phyloP scores from a whole-genome alignment of 1,140 invertebrate genomes.

The Nasonia giraulti region DNA sequence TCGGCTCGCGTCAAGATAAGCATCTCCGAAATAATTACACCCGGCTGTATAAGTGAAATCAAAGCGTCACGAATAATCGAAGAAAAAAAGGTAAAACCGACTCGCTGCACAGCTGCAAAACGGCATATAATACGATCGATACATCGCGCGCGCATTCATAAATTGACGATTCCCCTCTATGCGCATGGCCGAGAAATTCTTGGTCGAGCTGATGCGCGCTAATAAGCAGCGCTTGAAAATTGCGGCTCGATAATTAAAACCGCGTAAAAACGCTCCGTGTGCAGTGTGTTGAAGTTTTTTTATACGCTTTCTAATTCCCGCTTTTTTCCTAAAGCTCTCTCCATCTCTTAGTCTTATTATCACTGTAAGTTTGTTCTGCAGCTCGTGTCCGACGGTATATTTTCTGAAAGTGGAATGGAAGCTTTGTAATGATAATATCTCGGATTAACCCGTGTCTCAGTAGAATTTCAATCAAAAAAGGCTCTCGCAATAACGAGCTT shows the following conservation, averaged over 20 bases:
- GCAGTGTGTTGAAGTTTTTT: background rate
- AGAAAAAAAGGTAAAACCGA: background rate
- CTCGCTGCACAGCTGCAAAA: background rate
- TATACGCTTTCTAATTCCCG: background rate
- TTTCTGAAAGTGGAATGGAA: no score
- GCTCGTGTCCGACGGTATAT: background rate
- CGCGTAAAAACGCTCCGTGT: slow-evolving; percentile 34
- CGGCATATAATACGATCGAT: background rate
- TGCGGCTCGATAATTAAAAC: slow-evolving; percentile 47
- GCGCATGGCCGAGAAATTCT: slow-evolving; percentile 22
- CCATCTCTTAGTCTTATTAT: background rate
- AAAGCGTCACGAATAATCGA: background rate
- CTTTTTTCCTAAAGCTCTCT: slow-evolving; percentile 3
- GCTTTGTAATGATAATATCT: no score
- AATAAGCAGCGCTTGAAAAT: slow-evolving; percentile 46
- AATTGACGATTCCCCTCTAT: slow-evolving; percentile 32
- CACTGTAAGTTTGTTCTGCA: background rate
- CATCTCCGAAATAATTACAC: background rate
- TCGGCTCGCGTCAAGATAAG: background rate
- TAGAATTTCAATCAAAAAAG: background rate
- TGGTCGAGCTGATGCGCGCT: slow-evolving; percentile 28
- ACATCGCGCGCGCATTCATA: slow-evolving; percentile 26
- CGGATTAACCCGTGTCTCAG: no score
- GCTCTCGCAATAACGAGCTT: background rate
- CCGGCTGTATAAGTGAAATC: background rate